Conservation (phyloP, 1,140 invertebrate genomes). For the Ceratina japonica region DNA sequence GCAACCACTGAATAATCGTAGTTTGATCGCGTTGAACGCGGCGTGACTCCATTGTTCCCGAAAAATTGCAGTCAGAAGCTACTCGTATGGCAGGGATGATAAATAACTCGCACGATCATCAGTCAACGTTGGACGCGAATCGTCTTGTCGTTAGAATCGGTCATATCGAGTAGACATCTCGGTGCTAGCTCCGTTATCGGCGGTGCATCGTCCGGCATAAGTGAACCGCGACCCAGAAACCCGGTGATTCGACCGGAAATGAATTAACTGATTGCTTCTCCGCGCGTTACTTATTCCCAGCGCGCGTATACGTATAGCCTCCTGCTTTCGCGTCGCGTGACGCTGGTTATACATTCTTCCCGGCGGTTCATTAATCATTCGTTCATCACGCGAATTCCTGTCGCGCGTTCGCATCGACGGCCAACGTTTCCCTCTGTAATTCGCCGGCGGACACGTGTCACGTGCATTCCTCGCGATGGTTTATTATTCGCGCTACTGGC, state of each 20-base stretch:
- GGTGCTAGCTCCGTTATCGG: neutral
- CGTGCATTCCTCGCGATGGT: neutral
- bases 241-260: slow-evolving; percentile 42
- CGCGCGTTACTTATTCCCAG: slow-evolving; percentile 24
- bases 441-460: neutral
- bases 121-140: slow-evolving; percentile 11
- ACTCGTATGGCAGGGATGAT: slow-evolving; percentile 18
- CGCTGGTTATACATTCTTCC: slow-evolving; percentile 29
- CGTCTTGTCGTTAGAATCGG: slow-evolving; percentile 17
- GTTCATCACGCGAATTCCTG: slow-evolving; percentile 49
- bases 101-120: slow-evolving; percentile 10
- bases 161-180: slow-evolving; percentile 3
- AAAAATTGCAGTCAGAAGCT: neutral
- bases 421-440: no score
- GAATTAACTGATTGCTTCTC: slow-evolving; percentile 49
- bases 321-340: slow-evolving; percentile 6
- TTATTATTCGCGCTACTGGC: slow-evolving; percentile 25
- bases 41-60: slow-evolving; percentile 7
- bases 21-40: neutral
- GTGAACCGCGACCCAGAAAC: slow-evolving; percentile 46
- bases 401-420: neutral
- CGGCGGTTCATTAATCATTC: slow-evolving; percentile 47
- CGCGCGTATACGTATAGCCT: neutral
- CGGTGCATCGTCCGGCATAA: slow-evolving; percentile 16
- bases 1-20: neutral